phyloP scores from a whole-genome alignment of 1,140 invertebrate genomes.

The Hestina assimilis region DNA sequence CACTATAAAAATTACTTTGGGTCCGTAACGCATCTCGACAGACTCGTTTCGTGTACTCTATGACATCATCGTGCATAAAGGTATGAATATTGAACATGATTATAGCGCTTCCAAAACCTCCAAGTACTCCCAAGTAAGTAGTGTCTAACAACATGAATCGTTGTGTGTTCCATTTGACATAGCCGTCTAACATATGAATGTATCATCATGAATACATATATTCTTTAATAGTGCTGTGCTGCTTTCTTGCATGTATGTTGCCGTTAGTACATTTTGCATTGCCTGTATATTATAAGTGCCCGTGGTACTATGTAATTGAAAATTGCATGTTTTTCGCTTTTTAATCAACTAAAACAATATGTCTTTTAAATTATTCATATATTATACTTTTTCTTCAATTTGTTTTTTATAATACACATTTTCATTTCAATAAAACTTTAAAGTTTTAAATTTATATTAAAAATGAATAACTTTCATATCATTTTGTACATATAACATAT shows the following conservation, averaged over 20 bases:
- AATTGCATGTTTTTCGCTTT: conserved; percentile 57
- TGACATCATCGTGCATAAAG: background rate
- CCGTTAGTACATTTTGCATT: background rate
- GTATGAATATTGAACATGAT: too few species aligned
- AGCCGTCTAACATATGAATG: background rate
- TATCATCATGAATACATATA: conserved; percentile 32
- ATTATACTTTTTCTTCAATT: too few species aligned
- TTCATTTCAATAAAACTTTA: too few species aligned
- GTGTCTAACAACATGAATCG: conserved; percentile 33
- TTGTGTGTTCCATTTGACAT: conserved; percentile 6
- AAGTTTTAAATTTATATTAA: too few species aligned
- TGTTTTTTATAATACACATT: too few species aligned
- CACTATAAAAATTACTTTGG: too few species aligned
- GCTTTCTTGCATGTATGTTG: conserved; percentile 44
- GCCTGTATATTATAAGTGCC: conserved; percentile 31
- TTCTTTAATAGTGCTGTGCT: conserved; percentile 51
- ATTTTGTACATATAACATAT: too few species aligned
- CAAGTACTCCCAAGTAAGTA: background rate
- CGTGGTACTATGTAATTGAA: conserved; percentile 38
- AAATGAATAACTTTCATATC: too few species aligned
- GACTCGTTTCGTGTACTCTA: too few species aligned
- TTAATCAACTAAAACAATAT: background rate
- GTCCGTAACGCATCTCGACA: too few species aligned
- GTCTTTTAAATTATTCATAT: background rate
- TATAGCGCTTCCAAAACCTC: too few species aligned